phyloP scores from a whole-genome alignment of 2,113 vertebrate species.

The Sinosuthora webbiana region DNA sequence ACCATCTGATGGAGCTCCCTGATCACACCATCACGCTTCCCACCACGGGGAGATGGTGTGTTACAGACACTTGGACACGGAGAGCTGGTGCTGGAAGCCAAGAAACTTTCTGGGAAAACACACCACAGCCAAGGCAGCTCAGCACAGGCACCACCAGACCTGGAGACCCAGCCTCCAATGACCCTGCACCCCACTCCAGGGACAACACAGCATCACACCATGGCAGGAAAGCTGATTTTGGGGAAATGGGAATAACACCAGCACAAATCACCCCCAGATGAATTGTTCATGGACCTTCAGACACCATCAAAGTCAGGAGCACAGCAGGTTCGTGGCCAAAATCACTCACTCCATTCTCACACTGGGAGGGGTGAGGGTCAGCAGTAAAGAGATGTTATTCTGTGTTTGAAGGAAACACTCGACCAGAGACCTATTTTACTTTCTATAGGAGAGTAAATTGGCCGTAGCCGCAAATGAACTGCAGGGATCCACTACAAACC shows the following conservation, averaged over 20 bases:
- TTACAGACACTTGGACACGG: accelerated
- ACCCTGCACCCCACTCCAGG: background rate
- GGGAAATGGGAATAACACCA: background rate
- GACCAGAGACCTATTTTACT: background rate
- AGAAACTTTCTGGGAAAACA: background rate
- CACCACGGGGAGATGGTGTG: accelerated
- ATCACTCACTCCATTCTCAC: background rate
- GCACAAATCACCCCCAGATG: background rate
- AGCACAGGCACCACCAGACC: background rate
- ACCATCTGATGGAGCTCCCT: background rate
- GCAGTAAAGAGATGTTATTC: background rate
- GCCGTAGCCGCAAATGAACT: background rate
- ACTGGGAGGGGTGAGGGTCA: background rate
- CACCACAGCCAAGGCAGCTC: accelerated
- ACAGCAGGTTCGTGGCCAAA: background rate
- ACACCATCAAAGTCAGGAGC: background rate
- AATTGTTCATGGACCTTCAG: background rate
- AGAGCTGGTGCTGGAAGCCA: background rate
- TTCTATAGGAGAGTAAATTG: background rate
- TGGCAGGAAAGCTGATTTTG: background rate
- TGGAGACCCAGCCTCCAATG: accelerated
- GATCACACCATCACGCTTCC: accelerated
- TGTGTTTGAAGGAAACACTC: background rate
- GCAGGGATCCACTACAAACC: background rate
- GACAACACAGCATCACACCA: background rate